A percentile compares a stretch with the other conserved stretches of the same genome.
Evolutionary conservation across 2,888 invertebrate genomes (phyloP).

Genomic region (Eristalinus sepulchralis): DNA sequence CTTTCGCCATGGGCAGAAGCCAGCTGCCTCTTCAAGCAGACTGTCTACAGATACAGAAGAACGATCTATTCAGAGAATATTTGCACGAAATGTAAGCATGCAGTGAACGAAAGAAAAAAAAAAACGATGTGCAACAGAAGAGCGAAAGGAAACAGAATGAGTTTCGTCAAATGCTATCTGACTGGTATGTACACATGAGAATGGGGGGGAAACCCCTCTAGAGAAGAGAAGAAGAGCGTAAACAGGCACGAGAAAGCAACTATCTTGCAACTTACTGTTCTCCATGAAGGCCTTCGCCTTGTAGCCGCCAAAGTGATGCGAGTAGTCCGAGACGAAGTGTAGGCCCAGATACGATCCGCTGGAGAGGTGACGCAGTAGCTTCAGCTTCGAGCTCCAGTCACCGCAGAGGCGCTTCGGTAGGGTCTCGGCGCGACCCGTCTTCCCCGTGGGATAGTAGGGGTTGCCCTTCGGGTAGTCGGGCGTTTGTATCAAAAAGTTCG

Average conservation of each 20-base stretch:
- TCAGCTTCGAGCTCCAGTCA: constrained; percentile 90
- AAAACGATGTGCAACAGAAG: constrained; percentile 2
- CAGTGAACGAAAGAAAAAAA: constrained; percentile 50
- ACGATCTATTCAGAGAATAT: constrained; percentile 28
- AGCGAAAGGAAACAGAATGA: not conserved
- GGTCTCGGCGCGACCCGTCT: constrained; percentile 58
- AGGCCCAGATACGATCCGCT: constrained; percentile 84
- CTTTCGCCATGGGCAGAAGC: not conserved
- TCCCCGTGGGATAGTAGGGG: constrained; percentile 72
- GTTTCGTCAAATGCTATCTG: not conserved
- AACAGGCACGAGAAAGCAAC: constrained; percentile 16
- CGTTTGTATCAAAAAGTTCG: constrained; percentile 76
- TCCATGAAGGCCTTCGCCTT: constrained; percentile 87
- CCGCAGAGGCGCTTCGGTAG: constrained; percentile 85
- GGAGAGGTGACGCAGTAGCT: constrained; percentile 87
- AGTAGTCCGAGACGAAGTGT: constrained; percentile 89
- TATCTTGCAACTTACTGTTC: constrained; percentile 84
- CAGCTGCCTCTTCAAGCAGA: not conserved
- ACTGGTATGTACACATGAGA: constrained; percentile 20
- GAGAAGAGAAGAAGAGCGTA: not conserved
- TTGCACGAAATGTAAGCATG: constrained; percentile 28
- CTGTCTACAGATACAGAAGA: not conserved
- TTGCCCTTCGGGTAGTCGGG: constrained; percentile 77
- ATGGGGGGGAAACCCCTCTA: not conserved
- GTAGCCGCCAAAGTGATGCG: constrained; percentile 88